These are phyloP conservation scores for Clanis bilineata DNA, from an alignment of 2,888 invertebrate species.

Conservation along the genomic window DNA sequence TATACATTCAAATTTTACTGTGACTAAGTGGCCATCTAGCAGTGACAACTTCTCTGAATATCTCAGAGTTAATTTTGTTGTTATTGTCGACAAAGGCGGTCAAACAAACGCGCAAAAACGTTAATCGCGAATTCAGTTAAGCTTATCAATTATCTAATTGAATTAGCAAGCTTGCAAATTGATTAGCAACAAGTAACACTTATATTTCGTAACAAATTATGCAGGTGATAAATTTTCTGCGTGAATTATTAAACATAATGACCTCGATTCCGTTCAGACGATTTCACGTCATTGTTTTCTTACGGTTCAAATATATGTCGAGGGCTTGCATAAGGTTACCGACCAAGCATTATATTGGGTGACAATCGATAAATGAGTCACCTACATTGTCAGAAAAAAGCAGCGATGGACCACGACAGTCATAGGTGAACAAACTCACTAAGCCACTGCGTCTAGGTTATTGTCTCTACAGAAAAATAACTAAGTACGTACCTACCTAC, in stretches of 20 bases:
- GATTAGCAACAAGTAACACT: slow-evolving; percentile 31
- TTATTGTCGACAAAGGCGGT: neutral
- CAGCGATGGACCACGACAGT: neutral
- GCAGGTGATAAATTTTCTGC: slow-evolving; percentile 62
- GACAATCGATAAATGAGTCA: slow-evolving; percentile 35
- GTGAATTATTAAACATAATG: slow-evolving; percentile 54
- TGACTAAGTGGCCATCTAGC: too few relatives aligned
- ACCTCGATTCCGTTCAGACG: slow-evolving; percentile 70
- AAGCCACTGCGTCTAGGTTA: neutral
- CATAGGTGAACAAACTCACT: neutral
- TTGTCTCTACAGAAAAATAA: neutral
- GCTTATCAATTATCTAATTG: slow-evolving; percentile 27
- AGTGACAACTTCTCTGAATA: too few relatives aligned
- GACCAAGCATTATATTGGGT: slow-evolving; percentile 49
- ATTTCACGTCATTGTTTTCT: slow-evolving; percentile 80
- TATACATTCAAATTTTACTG: too few relatives aligned
- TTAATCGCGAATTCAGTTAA: slow-evolving; percentile 5
- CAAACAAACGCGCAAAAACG: neutral
- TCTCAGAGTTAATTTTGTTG: neutral
- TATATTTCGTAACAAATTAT: slow-evolving; percentile 54
- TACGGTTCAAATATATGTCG: slow-evolving; percentile 77
- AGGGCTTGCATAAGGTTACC: slow-evolving; percentile 74
- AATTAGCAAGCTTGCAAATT: slow-evolving; percentile 36
- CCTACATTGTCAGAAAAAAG: neutral
- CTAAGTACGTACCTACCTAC: neutral